Conservation (phyloP, 92 coral and sea anemone genomes). For the Metridium senile region DNA sequence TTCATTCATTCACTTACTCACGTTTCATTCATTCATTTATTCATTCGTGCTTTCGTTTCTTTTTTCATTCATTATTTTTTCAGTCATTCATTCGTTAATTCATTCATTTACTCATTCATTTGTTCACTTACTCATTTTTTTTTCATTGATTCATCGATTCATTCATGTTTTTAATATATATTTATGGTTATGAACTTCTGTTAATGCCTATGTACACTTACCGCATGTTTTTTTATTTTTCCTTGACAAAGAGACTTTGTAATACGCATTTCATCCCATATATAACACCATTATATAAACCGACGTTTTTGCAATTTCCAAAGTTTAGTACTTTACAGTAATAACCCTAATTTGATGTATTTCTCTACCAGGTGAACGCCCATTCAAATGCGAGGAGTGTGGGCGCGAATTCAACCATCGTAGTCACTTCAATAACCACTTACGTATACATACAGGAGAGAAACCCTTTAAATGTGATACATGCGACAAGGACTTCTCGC, state of each 20-base stretch:
- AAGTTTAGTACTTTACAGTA: too few relatives aligned
- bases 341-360: too few relatives aligned
- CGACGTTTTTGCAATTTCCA: too few relatives aligned
- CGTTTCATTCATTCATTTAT: neutral
- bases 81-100: neutral
- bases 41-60: neutral
- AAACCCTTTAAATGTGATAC: conserved; percentile 98
- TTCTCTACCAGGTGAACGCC: conserved; percentile 90
- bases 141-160: neutral
- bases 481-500: conserved; percentile 97
- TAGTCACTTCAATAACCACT: conserved; percentile 97
- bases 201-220: too few relatives aligned
- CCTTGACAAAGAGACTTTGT: too few relatives aligned
- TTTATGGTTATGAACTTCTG: too few relatives aligned
- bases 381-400: conserved; percentile 95
- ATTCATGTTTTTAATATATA: too few relatives aligned
- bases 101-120: neutral
- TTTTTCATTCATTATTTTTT: neutral
- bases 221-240: too few relatives aligned
- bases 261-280: too few relatives aligned
- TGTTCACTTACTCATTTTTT: neutral
- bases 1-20: neutral
- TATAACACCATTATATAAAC: too few relatives aligned
- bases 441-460: conserved; percentile 97
- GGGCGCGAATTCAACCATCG: conserved; percentile 98